Base-by-base conservation (phyloP, 92 coral and sea anemone species). In the Anthopleura xanthogrammica region DNA sequence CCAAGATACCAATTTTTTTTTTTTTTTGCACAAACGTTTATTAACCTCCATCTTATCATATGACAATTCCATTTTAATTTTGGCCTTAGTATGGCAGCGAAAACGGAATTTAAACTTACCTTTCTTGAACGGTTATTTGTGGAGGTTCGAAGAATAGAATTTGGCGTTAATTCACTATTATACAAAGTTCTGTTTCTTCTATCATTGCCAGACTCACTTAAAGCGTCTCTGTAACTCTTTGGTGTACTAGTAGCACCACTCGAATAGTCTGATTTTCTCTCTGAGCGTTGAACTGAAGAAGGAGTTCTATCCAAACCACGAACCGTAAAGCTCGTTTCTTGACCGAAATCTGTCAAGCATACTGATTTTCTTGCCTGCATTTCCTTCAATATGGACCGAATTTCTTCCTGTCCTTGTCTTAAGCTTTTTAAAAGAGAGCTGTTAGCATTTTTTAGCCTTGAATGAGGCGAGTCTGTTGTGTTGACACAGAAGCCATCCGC, bases 401-500 rank as follows among this genome's bases (percentile, higher is more conserved):
- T 88, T 80, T 92, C 90, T 80, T 81, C 84, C 71, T 95, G 98
- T 4, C 92, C 92, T 76, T 92, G 92, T 81, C 82, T 89, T 70
- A 95, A 85, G 83, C 77, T 90, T 71, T 86, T 77, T 48, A 95
- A 86, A 60, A 95, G 87, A 83, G 88, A 83, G 48, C 81, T 80
- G 86, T 95, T 95, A 60, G 86, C 92, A 66, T 86, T 77, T 83
- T 95, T 89, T 36, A 95, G 92, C 89, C 91, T 73, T 65, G 88
- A 85, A 80, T 87, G 92, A 12, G 95, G 91, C 52, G 91, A 83
- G 75, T 86, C 83, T 66, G 60, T 41, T 74, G 85, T 86, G 90
- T 93, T 93, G 85, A 87, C 92, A 85, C 80, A 85, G 52, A 41
- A 75, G 3, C 84, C 84, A 84, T 87, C 98, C 97, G 98, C 98